Evolutionary conservation across 2,797 vertebrate species (phyloP).

Genomic region (Propithecus perrieri): DNA sequence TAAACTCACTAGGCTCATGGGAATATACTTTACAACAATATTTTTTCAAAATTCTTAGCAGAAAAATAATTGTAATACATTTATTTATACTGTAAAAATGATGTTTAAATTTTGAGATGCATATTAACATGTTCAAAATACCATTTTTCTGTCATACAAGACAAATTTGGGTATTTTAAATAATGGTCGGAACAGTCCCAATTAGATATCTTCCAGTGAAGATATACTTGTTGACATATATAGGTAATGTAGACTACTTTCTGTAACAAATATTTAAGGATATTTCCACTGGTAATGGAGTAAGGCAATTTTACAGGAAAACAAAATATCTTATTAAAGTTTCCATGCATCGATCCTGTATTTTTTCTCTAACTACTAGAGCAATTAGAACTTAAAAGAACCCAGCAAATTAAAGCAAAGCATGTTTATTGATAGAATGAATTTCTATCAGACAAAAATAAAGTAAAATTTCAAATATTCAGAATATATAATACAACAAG

Average conservation of each 20-base stretch:
- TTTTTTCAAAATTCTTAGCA: slow-evolving; percentile 69
- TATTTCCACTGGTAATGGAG: neutral
- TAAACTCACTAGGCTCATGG: slow-evolving; percentile 62
- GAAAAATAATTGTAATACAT: slow-evolving; percentile 60
- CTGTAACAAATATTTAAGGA: neutral
- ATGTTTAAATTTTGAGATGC: slow-evolving; percentile 49
- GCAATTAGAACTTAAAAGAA: neutral
- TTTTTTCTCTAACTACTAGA: neutral
- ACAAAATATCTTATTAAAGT: neutral
- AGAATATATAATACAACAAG: neutral
- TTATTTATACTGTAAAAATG: slow-evolving; percentile 69
- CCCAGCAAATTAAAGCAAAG: neutral
- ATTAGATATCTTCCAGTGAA: neutral
- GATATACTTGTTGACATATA: neutral
- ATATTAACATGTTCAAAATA: slow-evolving; percentile 11
- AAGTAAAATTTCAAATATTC: neutral
- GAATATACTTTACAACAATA: slow-evolving; percentile 60
- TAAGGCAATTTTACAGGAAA: neutral
- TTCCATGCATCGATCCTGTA: neutral
- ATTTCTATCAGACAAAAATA: neutral
- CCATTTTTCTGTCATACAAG: neutral
- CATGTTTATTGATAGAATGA: neutral
- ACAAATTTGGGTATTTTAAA: neutral
- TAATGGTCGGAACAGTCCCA: neutral
- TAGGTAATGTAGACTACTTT: neutral